Base-by-base conservation (phyloP, 2,113 vertebrate species). In the Tragelaphus scriptus region DNA sequence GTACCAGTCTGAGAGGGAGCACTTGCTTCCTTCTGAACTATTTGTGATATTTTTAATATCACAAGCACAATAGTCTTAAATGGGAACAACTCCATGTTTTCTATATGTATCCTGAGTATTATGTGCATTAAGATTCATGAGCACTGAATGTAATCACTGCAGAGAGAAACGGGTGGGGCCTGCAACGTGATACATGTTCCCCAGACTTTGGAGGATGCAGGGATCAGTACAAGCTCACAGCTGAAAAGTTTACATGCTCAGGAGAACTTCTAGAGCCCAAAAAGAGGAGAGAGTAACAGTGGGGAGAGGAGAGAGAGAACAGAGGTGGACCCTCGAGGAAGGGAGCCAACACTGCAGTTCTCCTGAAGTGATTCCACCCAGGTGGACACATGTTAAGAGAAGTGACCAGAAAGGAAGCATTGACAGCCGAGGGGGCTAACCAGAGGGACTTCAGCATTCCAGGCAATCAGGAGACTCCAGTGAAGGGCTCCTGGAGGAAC, bases 381-480 rank as follows among this genome's bases (percentile, higher is more conserved):
- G 0, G 8, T 8, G 12, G 44, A 68, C 28, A 51, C 0, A 1
- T 2, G 21, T 19, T 30, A 23, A 16, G 30, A 26, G 53, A 55
- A 79, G 26, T 51, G 8, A 47, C 32, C n/a, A 32, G 13, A 49
- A 9, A 10, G 36, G 26, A 65, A 47, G 3, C 6, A 9, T 0
- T 8, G 13, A 47, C 8, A 63, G 28, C 21, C 14, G 25, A 28
- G 40, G 30, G 32, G 59, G 30, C 28, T 68, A 25, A 17, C 4
- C 71, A 56, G 51, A 49, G 40, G 59, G 26, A 5, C 58, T 55
- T 81, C 30, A 8, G 44, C 16, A 63, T 15, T 32, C 25, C 26
- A 61, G 10, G 40, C 21, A 28, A 65, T 17, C 44, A 14, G 36
- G 53, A 87, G 40, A 59, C 2, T 1, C 49, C 13, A 17, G 6